A percentile compares a stretch with the other conserved stretches of the same genome.
Evolutionary conservation across 2,113 vertebrate species (phyloP).

Genomic region (Notiomystis cincta): DNA sequence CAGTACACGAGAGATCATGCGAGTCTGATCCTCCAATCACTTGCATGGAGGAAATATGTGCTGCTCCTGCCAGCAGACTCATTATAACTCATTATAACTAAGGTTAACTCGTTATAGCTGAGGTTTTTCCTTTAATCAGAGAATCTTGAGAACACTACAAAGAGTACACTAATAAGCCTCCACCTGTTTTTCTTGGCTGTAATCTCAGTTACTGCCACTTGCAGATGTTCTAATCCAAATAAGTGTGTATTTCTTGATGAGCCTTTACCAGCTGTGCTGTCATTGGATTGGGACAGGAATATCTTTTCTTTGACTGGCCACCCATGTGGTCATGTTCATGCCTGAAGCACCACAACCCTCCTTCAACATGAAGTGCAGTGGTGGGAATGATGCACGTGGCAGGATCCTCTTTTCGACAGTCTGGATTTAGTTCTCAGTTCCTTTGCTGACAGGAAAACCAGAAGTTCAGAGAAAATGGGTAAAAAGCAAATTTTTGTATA

Average conservation of each 20-base stretch:
- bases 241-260: not conserved
- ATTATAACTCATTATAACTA: not conserved
- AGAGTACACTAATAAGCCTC: not conserved
- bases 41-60: not conserved
- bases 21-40: constrained; percentile 61
- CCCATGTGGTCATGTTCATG: rapidly evolving
- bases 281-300: not conserved
- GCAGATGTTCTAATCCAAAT: not conserved
- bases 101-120: no score
- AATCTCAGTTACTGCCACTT: not conserved
- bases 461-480: not conserved
- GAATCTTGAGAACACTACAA: not conserved
- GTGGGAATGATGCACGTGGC: rapidly evolving
- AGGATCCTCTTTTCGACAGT: not conserved
- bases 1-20: constrained; percentile 63
- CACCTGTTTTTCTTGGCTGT: not conserved
- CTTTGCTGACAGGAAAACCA: not conserved
- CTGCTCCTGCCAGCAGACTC: not conserved
- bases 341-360: rapidly evolving
- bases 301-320: not conserved
- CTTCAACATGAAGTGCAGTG: rapidly evolving
- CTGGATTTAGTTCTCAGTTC: not conserved
- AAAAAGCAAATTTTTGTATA: not conserved
- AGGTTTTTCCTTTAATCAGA: not conserved
- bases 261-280: not conserved